Evolutionary conservation across 1,140 invertebrate genomes (phyloP), one percentile per base, ranked within the genome.

Genomic region (Yoshiicerus persimilis): DNA sequence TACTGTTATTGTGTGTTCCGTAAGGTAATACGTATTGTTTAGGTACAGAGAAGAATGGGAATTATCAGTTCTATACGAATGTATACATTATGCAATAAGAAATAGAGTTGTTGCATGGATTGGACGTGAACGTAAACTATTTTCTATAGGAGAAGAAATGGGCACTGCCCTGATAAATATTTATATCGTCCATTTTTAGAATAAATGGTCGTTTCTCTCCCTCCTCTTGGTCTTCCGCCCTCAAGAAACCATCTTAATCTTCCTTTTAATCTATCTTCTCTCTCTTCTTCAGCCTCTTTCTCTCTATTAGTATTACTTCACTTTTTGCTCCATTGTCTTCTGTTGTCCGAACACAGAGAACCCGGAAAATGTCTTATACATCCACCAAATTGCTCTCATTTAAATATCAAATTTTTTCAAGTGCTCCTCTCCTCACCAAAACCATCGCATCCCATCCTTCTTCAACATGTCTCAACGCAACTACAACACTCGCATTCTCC

Each of bases 101-200:
- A 56, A 56, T 56, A n/a, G 47, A 56, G 47, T 56, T 56, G 47
- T 56, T 56, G 47, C 47, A 56, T 56, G 47, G 47, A 56, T 66
- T 9, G 11, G 23, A 66, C 64, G 64, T 36, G 27, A 32, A 70
- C 64, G 75, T 80, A 80, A 80, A 80, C 75, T 38, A 80, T 80
- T 80, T 80, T 80, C 75, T 80, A 80, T 80, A 80, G 23, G 27
- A 30, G 34, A 36, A 80, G 75, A 80, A 38, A 80, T 32, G 75
- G 75, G 75, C 34, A 80, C 75, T 80, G 83, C 83, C 83, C 41
- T 84, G 83, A 84, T 84, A 84, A 84, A 84, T 84, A 84, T 84
- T 84, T 84, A 84, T 84, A 47, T 38, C 83, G 83, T 84, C 83
- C 83, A 84, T 84, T 84, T 84, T 84, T 84, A 47, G 83, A 56